Conservation (phyloP, 2,113 vertebrate species). For the Daubentonia madagascariensis region DNA sequence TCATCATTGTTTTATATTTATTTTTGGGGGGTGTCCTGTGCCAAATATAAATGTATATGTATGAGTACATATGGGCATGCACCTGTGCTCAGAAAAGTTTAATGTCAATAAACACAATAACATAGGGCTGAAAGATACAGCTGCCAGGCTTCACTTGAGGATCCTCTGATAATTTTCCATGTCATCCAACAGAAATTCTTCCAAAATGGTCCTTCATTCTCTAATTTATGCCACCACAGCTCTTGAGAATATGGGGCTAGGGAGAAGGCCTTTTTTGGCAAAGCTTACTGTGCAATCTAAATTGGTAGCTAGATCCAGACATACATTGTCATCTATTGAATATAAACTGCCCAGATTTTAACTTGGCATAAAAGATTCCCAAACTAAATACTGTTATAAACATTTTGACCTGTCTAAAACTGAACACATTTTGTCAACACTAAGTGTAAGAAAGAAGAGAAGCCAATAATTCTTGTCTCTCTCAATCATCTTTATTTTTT, state of each 20-base stretch:
- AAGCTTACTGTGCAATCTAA: neutral
- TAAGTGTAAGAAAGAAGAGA: neutral
- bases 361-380: neutral
- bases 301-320: neutral
- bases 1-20: neutral
- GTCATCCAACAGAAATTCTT: neutral
- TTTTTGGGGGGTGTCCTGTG: neutral
- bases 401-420: neutral
- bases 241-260: neutral
- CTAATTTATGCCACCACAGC: neutral
- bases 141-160: neutral
- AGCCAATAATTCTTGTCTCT: neutral
- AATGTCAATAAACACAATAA: neutral
- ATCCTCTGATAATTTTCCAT: neutral
- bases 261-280: neutral
- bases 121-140: neutral
- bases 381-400: neutral
- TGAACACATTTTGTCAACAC: neutral
- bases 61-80: neutral
- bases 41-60: neutral
- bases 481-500: neutral
- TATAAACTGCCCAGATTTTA: neutral
- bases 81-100: neutral
- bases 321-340: neutral
- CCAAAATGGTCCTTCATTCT: neutral